phyloP scores from a whole-genome alignment of 2,797 vertebrate species.

The Thripadectes ignobilis region DNA sequence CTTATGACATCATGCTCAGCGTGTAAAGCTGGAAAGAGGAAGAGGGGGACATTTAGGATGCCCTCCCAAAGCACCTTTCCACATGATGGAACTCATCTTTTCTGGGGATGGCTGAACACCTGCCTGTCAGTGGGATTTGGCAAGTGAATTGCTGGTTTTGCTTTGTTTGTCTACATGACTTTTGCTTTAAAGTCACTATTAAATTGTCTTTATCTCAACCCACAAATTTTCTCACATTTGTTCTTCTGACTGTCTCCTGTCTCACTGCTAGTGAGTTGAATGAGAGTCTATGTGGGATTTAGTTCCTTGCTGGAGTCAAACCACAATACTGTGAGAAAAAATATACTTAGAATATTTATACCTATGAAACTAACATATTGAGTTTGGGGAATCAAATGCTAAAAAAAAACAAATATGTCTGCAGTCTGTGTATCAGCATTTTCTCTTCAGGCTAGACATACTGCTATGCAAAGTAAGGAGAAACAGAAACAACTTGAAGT shows the following conservation, averaged over 20 bases:
- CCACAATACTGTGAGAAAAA: background rate
- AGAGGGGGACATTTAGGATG: background rate
- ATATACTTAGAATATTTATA: background rate
- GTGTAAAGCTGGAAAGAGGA: background rate
- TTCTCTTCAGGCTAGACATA: background rate
- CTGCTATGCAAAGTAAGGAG: background rate
- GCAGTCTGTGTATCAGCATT: background rate
- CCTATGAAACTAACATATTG: background rate
- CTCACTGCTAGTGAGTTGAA: background rate
- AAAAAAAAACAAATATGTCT: background rate
- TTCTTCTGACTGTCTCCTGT: background rate
- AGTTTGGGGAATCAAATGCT: background rate
- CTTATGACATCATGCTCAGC: accelerated
- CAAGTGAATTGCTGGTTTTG: background rate
- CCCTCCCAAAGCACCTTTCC: background rate
- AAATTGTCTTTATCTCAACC: background rate
- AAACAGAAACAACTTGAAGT: background rate
- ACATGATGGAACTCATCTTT: accelerated
- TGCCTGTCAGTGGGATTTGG: background rate
- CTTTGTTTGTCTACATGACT: background rate
- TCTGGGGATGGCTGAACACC: background rate
- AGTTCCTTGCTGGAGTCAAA: background rate
- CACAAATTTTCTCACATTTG: background rate
- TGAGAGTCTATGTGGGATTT: background rate
- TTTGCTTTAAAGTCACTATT: background rate